Percentiles rank a stretch among this genome's conserved stretches.
phyloP scores from a whole-genome alignment of 2,113 vertebrate genomes.

The Ramphastos sulfuratus region DNA sequence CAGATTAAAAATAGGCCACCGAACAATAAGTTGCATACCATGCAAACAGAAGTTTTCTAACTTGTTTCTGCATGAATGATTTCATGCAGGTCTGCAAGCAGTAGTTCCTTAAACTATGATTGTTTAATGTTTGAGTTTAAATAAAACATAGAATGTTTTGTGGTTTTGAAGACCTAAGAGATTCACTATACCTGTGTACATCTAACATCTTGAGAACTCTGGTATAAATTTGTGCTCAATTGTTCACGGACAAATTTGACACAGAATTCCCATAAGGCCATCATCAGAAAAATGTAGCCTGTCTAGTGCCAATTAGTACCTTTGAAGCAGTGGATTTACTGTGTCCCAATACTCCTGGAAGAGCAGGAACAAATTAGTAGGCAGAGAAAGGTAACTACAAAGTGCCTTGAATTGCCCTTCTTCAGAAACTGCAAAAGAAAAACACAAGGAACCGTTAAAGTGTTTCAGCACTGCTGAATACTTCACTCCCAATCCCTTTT shows the following conservation, averaged over 20 bases:
- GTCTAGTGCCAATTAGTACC: constrained; percentile 68
- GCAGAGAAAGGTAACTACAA: constrained; percentile 91
- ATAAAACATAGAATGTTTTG: not conserved
- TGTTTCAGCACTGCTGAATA: not conserved
- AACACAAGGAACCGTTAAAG: not conserved
- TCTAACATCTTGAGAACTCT: not conserved
- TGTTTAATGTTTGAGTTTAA: not conserved
- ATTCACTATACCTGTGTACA: not conserved
- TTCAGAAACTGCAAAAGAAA: constrained; percentile 77
- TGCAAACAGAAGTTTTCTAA: not conserved
- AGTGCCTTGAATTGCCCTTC: constrained; percentile 88
- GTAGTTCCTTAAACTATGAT: not conserved
- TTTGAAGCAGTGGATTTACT: constrained; percentile 84
- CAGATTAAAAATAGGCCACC: not conserved
- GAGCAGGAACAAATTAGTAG: constrained; percentile 92
- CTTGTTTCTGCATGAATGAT: not conserved
- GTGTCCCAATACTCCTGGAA: constrained; percentile 89
- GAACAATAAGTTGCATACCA: not conserved
- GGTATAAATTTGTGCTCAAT: not conserved
- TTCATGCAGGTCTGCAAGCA: not conserved
- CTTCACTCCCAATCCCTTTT: not conserved
- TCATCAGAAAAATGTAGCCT: not conserved
- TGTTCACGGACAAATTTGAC: not conserved
- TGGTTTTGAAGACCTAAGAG: not conserved
- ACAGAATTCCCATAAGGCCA: not conserved